Percentiles rank a stretch among this genome's conserved stretches.
These are phyloP conservation scores for Caenorhabditis doughertyi DNA, from an alignment of 2,888 invertebrate genomes.

Conservation along the genomic window DNA sequence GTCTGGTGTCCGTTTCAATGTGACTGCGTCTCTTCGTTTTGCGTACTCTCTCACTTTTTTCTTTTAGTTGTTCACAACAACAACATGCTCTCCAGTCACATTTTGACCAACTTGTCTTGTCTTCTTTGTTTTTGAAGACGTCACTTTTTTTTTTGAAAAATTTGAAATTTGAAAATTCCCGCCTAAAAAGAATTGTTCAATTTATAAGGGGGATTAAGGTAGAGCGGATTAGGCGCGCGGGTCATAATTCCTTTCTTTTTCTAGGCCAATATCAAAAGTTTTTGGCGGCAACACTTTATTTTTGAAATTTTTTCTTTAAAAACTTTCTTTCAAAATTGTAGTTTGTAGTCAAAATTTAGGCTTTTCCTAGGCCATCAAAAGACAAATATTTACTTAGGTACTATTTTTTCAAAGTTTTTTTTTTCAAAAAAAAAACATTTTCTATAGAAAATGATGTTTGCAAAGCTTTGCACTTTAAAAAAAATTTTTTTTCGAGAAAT, in stretches of 20 bases:
- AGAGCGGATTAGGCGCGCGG: too few relatives aligned
- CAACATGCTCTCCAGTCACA: neutral
- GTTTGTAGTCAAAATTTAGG: too few relatives aligned
- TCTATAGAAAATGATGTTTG: too few relatives aligned
- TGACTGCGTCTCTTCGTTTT: slow-evolving; percentile 1
- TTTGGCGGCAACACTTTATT: neutral
- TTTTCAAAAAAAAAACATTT: neutral
- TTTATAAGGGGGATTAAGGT: too few relatives aligned
- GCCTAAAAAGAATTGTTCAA: too few relatives aligned
- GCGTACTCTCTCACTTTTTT: neutral
- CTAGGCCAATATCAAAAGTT: too few relatives aligned
- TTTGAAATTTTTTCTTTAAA: neutral
- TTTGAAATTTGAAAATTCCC: too few relatives aligned
- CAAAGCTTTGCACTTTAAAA: too few relatives aligned
- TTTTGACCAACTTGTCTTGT: neutral
- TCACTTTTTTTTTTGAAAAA: neutral
- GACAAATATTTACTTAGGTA: neutral
- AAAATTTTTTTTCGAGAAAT: neutral
- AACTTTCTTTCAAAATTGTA: too few relatives aligned
- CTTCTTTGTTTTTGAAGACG: neutral
- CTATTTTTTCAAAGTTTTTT: neutral
- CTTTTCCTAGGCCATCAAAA: neutral
- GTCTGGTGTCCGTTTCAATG: slow-evolving; percentile 23
- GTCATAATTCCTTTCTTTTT: too few relatives aligned
- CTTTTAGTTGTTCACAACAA: too few relatives aligned